Base-by-base conservation (phyloP, 2,797 vertebrate species). In the Agapornis canus region DNA sequence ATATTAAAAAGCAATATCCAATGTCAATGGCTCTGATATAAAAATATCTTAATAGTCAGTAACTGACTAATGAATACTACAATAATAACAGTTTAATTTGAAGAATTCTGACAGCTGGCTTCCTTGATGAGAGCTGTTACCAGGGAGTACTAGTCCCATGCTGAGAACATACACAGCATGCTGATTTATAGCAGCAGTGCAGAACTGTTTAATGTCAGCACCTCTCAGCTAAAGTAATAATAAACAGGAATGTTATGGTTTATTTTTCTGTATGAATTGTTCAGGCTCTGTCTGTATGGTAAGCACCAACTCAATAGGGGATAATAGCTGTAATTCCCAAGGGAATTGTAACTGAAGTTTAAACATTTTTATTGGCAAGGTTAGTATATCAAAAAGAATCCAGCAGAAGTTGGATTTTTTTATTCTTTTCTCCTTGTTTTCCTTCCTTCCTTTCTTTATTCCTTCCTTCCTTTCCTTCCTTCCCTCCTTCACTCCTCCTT, bases 141-240 rank as follows among this genome's bases (percentile, higher is more conserved):
- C 97, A 98, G 98, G 98, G 97, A 98, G 95, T 94, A 94, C 86
- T 95, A 82, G 92, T 96, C 96, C 90, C 98, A 97, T 89, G 97
- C 98, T 98, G 98, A 97, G 98, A 98, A 97, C 97, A 98, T 98
- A 97, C 96, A 97, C 95, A 96, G 98, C 98, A 96, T 97, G 97
- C 97, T 98, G 98, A 98, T 98, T 98, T 98, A 98, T 97, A 98
- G 97, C 98, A 98, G 97, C 95, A 96, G 97, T 97, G 95, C 97
- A 97, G 98, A 98, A 97, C 97, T 98, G 97, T 98, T 98, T 98
- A 98, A 98, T 98, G 98, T 98, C 98, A 98, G 97, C 97, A 98
- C 97, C 97, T 98, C 97, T 98, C 97, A 97, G 97, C 97, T 98
- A 92, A 98, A 98, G 97, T 96, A 98, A 98, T 98, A 98, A 98